These are phyloP conservation scores for Sphaerodactylus townsendi DNA, from an alignment of 2,113 vertebrate species.

Conservation along the genomic window DNA sequence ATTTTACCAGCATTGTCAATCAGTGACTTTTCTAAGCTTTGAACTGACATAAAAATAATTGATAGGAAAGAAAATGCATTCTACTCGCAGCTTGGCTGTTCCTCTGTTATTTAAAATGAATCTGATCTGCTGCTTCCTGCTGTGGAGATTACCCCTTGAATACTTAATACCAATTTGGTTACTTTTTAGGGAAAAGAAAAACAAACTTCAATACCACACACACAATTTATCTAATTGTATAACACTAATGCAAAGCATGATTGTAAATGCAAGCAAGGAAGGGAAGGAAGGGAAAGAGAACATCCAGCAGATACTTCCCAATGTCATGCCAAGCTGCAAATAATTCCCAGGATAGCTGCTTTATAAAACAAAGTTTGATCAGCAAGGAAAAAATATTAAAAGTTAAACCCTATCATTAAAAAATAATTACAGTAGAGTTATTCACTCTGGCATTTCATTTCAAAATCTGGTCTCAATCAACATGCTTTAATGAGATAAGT, in stretches of 20 bases:
- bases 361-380: constrained; percentile 34
- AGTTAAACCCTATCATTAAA: constrained; percentile 34
- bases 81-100: constrained; percentile 71
- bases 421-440: constrained; percentile 44
- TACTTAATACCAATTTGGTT: constrained; percentile 79
- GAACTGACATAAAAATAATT: constrained; percentile 76
- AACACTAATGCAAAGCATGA: constrained; percentile 78
- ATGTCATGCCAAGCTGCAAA: constrained; percentile 45
- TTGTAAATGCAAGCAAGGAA: constrained; percentile 69
- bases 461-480: constrained; percentile 65
- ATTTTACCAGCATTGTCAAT: constrained; percentile 69
- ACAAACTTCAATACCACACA: constrained; percentile 71
- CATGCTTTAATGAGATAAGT: constrained; percentile 65
- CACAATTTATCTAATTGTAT: constrained; percentile 73
- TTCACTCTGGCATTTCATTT: constrained; percentile 63
- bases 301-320: constrained; percentile 51
- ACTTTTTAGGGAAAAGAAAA: constrained; percentile 77
- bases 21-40: constrained; percentile 64
- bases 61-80: constrained; percentile 62
- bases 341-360: constrained; percentile 26
- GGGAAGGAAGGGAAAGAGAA: constrained; percentile 52
- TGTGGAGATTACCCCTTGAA: constrained; percentile 77
- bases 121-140: constrained; percentile 73
- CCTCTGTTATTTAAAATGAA: constrained; percentile 71
- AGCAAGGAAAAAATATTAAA: constrained; percentile 18